Evolutionary conservation across 53 echinoderm and acorn worm genomes (phyloP), one percentile per base, ranked within the genome.

Genomic region (Paelopatides confundens): DNA sequence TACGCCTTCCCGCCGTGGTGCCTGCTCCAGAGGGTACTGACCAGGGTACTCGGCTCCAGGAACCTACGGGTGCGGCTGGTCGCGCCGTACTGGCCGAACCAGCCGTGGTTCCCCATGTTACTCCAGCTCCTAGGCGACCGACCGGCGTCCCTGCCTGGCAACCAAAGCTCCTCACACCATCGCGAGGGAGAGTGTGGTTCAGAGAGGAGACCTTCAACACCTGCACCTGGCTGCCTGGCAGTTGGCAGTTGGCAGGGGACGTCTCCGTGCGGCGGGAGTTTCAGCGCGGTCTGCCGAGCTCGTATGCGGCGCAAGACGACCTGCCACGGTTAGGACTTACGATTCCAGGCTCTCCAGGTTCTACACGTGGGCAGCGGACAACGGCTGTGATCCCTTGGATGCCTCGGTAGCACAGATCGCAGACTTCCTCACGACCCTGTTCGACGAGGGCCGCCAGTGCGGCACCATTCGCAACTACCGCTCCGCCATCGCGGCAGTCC

Each of bases 1-100:
- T 79, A 88, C 30, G 88, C 88, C 11, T 88, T 88, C 34, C 88
- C 88, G 3, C 88, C 88, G 6, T 28, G 81, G 8, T 13, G 52
- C 30, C 66, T 88, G 11, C 34, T 88, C 46, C 18, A 51, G 2
- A 27, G 58, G 33, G 87, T 87, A 18, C 62, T 87, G 6, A 13
- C 49, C 18, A 74, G 23, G 32, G 18, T 74, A 7, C 17, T 5
- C 9, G 9, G 49, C 79, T 34, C 65, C 18, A 13, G n/a, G 1
- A 34, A 9, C 7, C 17, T 27, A 8, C 26, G 21, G 2, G 2
- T 88, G 11, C 47, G 81, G 27, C 64, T 88, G 2, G 46, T 88
- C 38, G 81, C 79, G 10, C 88, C 88, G 5, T 21, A 9, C 13
- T 87, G 87, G 87, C 62, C 88, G 36, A 65, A 38, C 31, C 88